These are phyloP conservation scores for Pammene aurita DNA, from an alignment of 2,888 invertebrate species.

Conservation along the genomic window DNA sequence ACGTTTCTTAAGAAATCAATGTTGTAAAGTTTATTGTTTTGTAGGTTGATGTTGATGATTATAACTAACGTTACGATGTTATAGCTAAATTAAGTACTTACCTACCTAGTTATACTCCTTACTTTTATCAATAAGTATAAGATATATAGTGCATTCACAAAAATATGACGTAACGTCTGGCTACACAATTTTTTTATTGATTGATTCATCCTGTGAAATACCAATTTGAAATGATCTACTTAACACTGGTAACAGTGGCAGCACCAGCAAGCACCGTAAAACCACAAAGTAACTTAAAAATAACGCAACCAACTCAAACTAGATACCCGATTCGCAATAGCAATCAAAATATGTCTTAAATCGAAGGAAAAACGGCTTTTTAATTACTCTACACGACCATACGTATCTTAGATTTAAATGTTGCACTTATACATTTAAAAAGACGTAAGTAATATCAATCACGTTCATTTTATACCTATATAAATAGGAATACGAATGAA, in stretches of 20 bases:
- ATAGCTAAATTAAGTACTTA: no score
- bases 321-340: constrained; percentile 32
- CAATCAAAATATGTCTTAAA: constrained; percentile 17
- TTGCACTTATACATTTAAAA: neutral
- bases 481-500: constrained; percentile 4
- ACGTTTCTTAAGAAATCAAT: neutral
- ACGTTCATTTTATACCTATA: neutral
- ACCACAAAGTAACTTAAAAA: constrained; percentile 19
- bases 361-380: constrained; percentile 15
- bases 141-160: no score
- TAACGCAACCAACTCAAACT: constrained; percentile 22
- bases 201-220: constrained; percentile 9
- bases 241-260: neutral
- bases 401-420: constrained; percentile 3
- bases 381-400: constrained; percentile 25
- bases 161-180: no score
- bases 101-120: no score
- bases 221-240: constrained; percentile 12
- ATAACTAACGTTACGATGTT: neutral
- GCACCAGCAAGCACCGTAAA: constrained; percentile 13
- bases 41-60: neutral
- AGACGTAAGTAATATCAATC: neutral
- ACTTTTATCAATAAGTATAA: no score
- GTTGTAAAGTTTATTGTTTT: neutral
- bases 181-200: no score